Percentiles rank a stretch among this genome's conserved stretches.
Conservation (phyloP, 2,113 vertebrate genomes). For the Brachypodius melanocephalos region DNA sequence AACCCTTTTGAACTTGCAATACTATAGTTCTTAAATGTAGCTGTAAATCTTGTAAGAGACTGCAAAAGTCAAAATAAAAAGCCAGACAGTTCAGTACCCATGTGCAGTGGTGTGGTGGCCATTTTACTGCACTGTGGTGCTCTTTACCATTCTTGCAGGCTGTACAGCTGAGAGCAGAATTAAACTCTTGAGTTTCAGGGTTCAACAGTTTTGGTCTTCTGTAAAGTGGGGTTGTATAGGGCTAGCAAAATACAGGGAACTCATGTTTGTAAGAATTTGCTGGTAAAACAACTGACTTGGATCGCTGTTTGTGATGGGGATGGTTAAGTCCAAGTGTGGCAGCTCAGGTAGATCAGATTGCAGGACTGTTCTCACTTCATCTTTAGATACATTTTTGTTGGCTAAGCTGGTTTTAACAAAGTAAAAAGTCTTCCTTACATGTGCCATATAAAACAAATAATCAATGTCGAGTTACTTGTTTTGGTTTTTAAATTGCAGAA, state of each 20-base stretch:
- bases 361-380: not conserved
- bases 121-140: rapidly evolving
- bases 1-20: not conserved
- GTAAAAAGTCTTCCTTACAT: not conserved
- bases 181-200: not conserved
- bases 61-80: not conserved
- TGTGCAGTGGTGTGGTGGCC: not conserved
- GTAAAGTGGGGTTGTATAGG: not conserved
- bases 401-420: not conserved
- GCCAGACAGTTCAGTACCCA: not conserved
- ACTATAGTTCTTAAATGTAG: not conserved
- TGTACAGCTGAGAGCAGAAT: not conserved
- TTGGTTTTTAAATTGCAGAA: not conserved
- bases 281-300: not conserved
- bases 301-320: not conserved
- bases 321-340: not conserved
- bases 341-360: not conserved
- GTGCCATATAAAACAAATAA: not conserved
- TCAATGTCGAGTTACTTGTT: not conserved
- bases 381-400: not conserved
- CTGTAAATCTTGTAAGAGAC: not conserved
- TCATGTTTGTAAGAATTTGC: not conserved
- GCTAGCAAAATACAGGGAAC: not conserved
- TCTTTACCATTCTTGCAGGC: not conserved
- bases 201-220: not conserved